Evolutionary conservation across 2,113 vertebrate genomes (phyloP), one percentile per base, ranked within the genome.

Genomic region (Centropristis striata): DNA sequence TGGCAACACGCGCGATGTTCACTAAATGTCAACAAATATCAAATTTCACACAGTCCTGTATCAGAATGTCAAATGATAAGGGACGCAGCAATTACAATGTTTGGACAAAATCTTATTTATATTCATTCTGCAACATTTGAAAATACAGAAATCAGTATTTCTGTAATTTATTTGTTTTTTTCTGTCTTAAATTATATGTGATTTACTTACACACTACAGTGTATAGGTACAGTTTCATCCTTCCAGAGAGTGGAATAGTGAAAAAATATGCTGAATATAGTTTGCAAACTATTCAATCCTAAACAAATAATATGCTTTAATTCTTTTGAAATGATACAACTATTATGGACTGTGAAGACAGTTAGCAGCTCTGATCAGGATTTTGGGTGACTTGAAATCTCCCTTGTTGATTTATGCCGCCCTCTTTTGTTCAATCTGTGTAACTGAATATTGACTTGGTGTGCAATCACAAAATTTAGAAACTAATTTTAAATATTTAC

Each of bases 391-490:
- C 63, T 53, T 25, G 8, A 80, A 78, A 18, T 23, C 8, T 42
- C 50, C 64, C 66, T 58, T 60, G 23, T 85, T 86, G 86, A 21
- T 91, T 71, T 80, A 44, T 91, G 80, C 88, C 92, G 91, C 92
- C 92, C 88, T 76, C 92, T 90, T 63, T 61, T 91, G 92, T 71
- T 83, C 21, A 71, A 8, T 76, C n/a, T 65, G 32, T 78, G 41
- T 75, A 83, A 86, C 27, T 74, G 67, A 83, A 14, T 23, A 28
- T 41, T 27, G 36, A 76, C 20, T 47, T 1, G n/a, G 15, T 59
- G 20, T 44, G 5, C 32, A 59, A 66, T 67, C 10, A 44, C 36
- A 76, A 32, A 11, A 1, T 16, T 41, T 37, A 15, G n/a, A 25
- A 25, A 25, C 16, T 27, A 0, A 55, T 54, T 58, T 50, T 15